Conservation (phyloP, 2,888 invertebrate genomes). For the Rhagophthalmus giganteus region DNA sequence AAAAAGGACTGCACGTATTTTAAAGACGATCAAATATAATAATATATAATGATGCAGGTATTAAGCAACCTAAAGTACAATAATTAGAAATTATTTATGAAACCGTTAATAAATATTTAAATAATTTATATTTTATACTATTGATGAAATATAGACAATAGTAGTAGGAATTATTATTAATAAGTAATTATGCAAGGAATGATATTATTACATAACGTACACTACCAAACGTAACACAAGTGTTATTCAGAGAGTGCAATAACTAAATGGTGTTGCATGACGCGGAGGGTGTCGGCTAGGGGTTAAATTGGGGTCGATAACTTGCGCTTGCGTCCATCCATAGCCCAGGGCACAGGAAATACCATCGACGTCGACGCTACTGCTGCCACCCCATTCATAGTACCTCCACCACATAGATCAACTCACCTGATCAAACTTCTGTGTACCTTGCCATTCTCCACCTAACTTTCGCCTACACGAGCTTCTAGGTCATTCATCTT, state of each 20-base stretch:
- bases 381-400: constrained; percentile 34
- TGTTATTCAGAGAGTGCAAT: constrained; percentile 65
- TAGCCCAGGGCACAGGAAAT: constrained; percentile 43
- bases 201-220: constrained; percentile 61
- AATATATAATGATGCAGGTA: constrained; percentile 53
- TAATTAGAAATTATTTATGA: constrained; percentile 50
- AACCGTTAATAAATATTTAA: constrained; percentile 52
- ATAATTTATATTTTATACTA: constrained; percentile 55
- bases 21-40: constrained; percentile 49
- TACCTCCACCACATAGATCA: constrained; percentile 28
- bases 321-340: constrained; percentile 51
- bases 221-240: constrained; percentile 66
- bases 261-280: constrained; percentile 64
- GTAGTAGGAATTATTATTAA: constrained; percentile 57
- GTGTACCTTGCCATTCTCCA: constrained; percentile 12
- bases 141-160: constrained; percentile 57
- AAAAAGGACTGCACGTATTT: constrained; percentile 54
- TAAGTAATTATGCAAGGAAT: constrained; percentile 59
- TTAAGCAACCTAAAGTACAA: constrained; percentile 55
- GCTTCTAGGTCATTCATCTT: constrained; percentile 27
- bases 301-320: constrained; percentile 56
- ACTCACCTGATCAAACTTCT: constrained; percentile 28
- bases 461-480: constrained; percentile 21
- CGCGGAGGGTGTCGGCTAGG: constrained; percentile 59
- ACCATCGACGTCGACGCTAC: constrained; percentile 28